Percentiles rank a stretch among this genome's conserved stretches.
phyloP scores from a whole-genome alignment of 2,888 invertebrate genomes.

The Andrena fulva region DNA sequence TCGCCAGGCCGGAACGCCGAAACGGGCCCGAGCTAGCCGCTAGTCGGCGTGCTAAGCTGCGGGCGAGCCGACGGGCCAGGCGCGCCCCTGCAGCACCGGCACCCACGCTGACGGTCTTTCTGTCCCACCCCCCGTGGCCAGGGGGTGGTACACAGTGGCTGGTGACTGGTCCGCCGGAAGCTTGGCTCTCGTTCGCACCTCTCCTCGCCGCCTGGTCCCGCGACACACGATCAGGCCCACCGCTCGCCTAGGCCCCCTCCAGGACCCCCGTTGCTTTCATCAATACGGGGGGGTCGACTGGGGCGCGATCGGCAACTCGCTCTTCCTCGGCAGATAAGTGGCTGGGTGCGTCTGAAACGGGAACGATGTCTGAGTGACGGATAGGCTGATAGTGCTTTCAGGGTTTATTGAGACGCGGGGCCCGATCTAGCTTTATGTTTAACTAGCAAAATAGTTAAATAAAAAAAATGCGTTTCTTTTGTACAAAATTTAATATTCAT shows the following conservation, averaged over 20 bases:
- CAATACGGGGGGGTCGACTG: background rate
- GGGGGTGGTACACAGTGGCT: constrained; percentile 85
- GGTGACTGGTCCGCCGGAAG: constrained; percentile 40
- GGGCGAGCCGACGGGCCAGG: constrained; percentile 86
- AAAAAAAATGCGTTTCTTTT: no score
- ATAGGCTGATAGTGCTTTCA: no score
- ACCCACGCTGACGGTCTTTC: constrained; percentile 86
- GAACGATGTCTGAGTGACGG: no score
- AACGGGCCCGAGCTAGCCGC: constrained; percentile 86
- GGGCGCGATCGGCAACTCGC: no score
- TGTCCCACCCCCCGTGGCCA: constrained; percentile 86
- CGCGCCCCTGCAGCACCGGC: constrained; percentile 89
- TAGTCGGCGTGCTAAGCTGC: constrained; percentile 84
- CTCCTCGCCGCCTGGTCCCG: constrained; percentile 9
- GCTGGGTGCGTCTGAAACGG: no score
- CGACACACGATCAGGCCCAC: background rate
- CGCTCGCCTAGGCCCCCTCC: constrained; percentile 8
- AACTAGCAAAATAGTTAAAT: no score
- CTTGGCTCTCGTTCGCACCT: constrained; percentile 11
- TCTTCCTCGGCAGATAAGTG: no score
- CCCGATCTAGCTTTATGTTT: no score
- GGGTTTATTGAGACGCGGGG: no score
- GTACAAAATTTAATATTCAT: no score
- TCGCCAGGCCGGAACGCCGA: constrained; percentile 73
- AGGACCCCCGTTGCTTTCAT: background rate